Percentiles rank a stretch among this genome's conserved stretches.
Conservation (phyloP, 2,888 invertebrate genomes). For the Geophilus truncorum region DNA sequence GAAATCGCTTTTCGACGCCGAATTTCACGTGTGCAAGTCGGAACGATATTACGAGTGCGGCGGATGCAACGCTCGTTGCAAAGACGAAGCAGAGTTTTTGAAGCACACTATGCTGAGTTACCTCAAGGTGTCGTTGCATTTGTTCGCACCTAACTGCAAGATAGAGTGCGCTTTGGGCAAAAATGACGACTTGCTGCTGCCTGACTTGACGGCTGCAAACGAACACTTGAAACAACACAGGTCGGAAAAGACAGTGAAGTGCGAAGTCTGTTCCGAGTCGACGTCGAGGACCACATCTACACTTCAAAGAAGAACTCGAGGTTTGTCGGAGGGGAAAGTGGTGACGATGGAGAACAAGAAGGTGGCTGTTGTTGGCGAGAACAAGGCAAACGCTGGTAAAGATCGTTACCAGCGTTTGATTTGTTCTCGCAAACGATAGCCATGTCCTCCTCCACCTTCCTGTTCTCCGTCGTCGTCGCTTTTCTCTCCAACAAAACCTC, state of each 20-base stretch:
- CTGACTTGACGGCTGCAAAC: not conserved
- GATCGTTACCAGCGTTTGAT: too few relatives aligned
- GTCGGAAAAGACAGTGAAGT: not conserved
- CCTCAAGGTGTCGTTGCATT: not conserved
- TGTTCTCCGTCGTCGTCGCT: too few relatives aligned
- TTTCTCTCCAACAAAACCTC: too few relatives aligned
- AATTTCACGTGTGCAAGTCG: not conserved
- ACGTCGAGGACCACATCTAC: not conserved
- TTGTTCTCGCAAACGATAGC: too few relatives aligned
- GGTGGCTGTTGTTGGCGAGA: not conserved
- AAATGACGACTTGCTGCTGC: not conserved
- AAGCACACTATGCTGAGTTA: not conserved
- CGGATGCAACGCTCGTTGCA: not conserved
- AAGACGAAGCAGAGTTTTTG: not conserved
- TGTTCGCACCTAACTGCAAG: not conserved
- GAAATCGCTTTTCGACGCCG: not conserved
- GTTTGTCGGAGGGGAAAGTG: not conserved
- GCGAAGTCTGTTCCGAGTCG: not conserved
- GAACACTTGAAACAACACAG: not conserved
- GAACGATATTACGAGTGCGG: not conserved
- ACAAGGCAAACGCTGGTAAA: too few relatives aligned
- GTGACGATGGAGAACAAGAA: not conserved
- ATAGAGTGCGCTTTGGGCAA: not conserved
- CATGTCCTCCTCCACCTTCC: too few relatives aligned
- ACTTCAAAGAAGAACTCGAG: not conserved